Evolutionary conservation across 2,888 invertebrate genomes (phyloP).

Genomic region (Phengaris arion): DNA sequence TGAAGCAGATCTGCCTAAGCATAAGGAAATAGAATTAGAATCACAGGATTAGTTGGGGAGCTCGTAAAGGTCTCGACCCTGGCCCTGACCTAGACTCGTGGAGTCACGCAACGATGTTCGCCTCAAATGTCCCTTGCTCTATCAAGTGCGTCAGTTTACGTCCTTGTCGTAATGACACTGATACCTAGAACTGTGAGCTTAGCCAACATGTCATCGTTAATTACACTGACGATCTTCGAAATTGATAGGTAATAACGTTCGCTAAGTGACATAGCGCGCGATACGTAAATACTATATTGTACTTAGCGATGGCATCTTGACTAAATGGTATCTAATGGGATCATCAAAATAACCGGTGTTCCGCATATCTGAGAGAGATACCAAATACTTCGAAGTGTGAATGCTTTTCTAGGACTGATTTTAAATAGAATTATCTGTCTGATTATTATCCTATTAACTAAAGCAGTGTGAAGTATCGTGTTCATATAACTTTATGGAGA

Average conservation of each 20-base stretch:
- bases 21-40: neutral
- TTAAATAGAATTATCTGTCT: too few species aligned
- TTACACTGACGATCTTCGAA: too few species aligned
- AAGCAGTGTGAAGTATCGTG: neutral
- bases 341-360: neutral
- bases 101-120: neutral
- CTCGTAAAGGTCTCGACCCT: neutral
- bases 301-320: too few species aligned
- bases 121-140: neutral
- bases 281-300: too few species aligned
- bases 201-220: too few species aligned
- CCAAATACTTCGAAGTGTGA: neutral
- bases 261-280: too few species aligned
- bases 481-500: neutral
- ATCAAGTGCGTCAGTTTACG: neutral
- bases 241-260: too few species aligned
- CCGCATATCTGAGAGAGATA: neutral
- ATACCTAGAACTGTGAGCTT: neutral
- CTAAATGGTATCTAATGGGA: neutral
- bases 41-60: neutral
- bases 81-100: conserved; percentile 2
- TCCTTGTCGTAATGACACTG: conserved; percentile 7
- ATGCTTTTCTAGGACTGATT: neutral
- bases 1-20: neutral
- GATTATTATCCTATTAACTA: too few species aligned